phyloP scores from a whole-genome alignment of 2,888 invertebrate genomes.

The Xestia ashworthii region DNA sequence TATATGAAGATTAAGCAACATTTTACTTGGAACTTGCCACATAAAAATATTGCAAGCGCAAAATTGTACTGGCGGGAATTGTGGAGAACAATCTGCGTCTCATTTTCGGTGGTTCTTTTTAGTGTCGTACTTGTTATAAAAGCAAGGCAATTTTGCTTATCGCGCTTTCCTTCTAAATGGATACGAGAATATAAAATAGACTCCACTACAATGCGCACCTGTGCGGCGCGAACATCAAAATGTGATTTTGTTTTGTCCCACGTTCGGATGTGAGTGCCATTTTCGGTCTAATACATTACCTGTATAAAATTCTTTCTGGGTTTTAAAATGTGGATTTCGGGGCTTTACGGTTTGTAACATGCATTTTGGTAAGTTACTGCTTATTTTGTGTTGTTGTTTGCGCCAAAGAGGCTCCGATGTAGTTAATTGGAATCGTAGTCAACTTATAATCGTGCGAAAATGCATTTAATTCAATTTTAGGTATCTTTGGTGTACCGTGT shows the following conservation, averaged over 20 bases:
- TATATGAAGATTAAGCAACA: constrained; percentile 59
- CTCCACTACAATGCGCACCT: constrained; percentile 62
- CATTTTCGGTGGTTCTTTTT: constrained; percentile 69
- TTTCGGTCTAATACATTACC: constrained; percentile 58
- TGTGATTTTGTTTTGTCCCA: constrained; percentile 63
- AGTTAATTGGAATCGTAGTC: neutral
- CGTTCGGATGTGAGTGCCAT: constrained; percentile 61
- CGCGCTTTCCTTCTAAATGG: constrained; percentile 69
- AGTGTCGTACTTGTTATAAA: constrained; percentile 68
- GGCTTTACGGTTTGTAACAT: neutral
- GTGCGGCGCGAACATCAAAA: constrained; percentile 56
- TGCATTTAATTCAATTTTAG: neutral
- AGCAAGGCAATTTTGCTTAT: constrained; percentile 74
- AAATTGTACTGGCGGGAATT: constrained; percentile 59
- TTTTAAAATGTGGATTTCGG: constrained; percentile 34
- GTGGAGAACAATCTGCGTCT: constrained; percentile 64
- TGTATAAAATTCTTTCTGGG: constrained; percentile 43
- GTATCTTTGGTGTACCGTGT: neutral
- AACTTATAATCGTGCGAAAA: neutral
- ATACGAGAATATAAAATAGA: constrained; percentile 68
- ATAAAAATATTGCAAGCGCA: constrained; percentile 62
- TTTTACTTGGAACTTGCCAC: constrained; percentile 55
- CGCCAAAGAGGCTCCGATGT: neutral
- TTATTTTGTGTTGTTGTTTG: neutral
- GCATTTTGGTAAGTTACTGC: neutral